A percentile compares a stretch with the other conserved stretches of the same genome.
These are phyloP conservation scores for Pristionchus japonicus DNA, from an alignment of 2,888 invertebrate genomes.

Conservation along the genomic window DNA sequence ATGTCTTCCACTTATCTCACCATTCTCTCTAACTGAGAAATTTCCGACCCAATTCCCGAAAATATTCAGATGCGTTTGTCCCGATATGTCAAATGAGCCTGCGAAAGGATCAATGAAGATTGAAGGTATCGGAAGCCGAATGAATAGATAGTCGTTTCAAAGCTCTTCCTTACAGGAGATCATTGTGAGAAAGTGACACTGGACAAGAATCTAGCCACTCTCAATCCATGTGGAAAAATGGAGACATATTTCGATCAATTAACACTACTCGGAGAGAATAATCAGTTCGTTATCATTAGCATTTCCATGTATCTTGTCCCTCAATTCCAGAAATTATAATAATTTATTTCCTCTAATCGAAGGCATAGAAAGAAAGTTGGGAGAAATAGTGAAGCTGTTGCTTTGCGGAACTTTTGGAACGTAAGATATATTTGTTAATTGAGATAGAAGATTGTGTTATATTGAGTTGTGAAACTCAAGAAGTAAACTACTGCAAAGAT, in stretches of 20 bases:
- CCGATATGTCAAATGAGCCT: not conserved
- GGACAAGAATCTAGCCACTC: not conserved
- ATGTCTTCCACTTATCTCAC: too few relatives aligned
- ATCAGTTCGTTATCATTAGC: too few relatives aligned
- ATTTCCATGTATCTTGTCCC: too few relatives aligned
- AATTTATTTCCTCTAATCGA: too few relatives aligned
- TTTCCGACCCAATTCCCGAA: too few relatives aligned
- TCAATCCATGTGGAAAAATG: not conserved
- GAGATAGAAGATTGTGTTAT: too few relatives aligned
- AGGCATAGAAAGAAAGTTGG: too few relatives aligned
- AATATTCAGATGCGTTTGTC: slow-evolving; percentile 13
- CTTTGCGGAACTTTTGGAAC: too few relatives aligned
- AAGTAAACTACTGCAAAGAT: not conserved
- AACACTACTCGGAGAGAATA: not conserved
- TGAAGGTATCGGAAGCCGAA: not conserved
- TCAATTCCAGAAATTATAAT: too few relatives aligned
- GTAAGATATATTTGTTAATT: too few relatives aligned
- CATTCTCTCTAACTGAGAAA: too few relatives aligned
- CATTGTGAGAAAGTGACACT: not conserved
- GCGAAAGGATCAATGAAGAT: not conserved
- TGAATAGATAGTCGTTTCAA: not conserved
- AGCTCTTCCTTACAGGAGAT: not conserved
- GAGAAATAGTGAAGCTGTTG: too few relatives aligned
- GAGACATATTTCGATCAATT: not conserved
- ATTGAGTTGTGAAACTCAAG: not conserved